Evolutionary conservation across 2,888 invertebrate genomes (phyloP).

Genomic region (Boloria euphrosyne): DNA sequence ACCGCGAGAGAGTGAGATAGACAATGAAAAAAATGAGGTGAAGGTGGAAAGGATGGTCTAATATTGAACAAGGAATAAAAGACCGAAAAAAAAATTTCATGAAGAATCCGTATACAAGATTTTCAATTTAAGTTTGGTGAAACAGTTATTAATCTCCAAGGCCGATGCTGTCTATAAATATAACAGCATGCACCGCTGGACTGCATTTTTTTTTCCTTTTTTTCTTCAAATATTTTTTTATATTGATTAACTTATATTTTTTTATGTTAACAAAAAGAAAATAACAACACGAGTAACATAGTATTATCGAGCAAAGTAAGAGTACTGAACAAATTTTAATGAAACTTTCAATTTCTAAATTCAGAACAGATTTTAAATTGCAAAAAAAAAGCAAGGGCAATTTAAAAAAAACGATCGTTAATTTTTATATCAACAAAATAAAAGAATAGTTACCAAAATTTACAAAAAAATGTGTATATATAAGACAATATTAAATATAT

Average conservation of each 20-base stretch:
- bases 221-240: too few species aligned
- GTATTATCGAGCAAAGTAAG: not conserved
- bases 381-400: too few species aligned
- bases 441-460: not conserved
- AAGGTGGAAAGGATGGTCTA: slow-evolving; percentile 57
- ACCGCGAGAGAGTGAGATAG: slow-evolving; percentile 46
- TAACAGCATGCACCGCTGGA: too few species aligned
- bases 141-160: slow-evolving; percentile 1
- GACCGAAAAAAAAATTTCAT: not conserved
- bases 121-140: not conserved
- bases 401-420: not conserved
- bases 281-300: too few species aligned
- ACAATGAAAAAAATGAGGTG: slow-evolving; percentile 55
- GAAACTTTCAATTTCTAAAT: not conserved
- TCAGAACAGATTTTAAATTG: too few species aligned
- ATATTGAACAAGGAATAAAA: slow-evolving; percentile 54
- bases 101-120: not conserved
- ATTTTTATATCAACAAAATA: not conserved
- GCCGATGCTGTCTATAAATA: slow-evolving; percentile 7
- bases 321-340: not conserved
- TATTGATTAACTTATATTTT: too few species aligned
- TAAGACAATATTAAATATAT: not conserved
- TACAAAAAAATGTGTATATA: not conserved
- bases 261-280: too few species aligned
- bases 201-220: too few species aligned